phyloP scores from a whole-genome alignment of 2,113 vertebrate species.

The Gambusia affinis region DNA sequence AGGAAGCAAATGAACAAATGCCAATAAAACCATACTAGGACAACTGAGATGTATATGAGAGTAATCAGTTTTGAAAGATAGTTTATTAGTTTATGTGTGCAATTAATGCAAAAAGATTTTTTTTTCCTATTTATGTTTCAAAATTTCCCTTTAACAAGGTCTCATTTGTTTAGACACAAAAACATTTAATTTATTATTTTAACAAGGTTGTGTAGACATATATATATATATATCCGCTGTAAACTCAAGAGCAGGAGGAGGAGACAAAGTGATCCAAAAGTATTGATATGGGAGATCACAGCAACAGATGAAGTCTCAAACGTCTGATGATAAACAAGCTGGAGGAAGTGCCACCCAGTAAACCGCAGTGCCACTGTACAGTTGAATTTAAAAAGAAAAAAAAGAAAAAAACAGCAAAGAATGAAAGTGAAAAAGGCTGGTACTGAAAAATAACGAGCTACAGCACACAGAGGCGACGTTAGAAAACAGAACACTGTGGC shows the following conservation, averaged over 20 bases:
- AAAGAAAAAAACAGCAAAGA: constrained; percentile 1
- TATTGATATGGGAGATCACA: constrained; percentile 6
- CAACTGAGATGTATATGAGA: background rate
- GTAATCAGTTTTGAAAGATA: background rate
- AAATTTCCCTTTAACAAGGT: background rate
- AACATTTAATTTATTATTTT: background rate
- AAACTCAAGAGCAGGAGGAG: constrained; percentile 22
- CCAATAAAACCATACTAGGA: background rate
- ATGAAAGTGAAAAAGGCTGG: constrained; percentile 10
- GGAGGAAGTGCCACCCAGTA: background rate
- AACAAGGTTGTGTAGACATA: background rate
- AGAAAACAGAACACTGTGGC: constrained; percentile 63
- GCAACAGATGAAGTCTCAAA: constrained; percentile 31
- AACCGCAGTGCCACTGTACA: background rate
- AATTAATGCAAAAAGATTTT: background rate
- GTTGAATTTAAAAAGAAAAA: constrained; percentile 2
- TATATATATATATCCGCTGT: background rate
- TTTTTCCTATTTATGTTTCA: background rate
- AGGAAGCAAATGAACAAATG: background rate
- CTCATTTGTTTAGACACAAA: background rate
- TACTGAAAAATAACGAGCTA: background rate
- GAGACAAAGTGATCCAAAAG: constrained; percentile 25
- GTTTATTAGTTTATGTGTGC: background rate
- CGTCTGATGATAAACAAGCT: background rate
- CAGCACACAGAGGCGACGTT: constrained; percentile 34